These are phyloP conservation scores for Lottia scabra DNA, from an alignment of 2,888 invertebrate genomes.

Conservation along the genomic window DNA sequence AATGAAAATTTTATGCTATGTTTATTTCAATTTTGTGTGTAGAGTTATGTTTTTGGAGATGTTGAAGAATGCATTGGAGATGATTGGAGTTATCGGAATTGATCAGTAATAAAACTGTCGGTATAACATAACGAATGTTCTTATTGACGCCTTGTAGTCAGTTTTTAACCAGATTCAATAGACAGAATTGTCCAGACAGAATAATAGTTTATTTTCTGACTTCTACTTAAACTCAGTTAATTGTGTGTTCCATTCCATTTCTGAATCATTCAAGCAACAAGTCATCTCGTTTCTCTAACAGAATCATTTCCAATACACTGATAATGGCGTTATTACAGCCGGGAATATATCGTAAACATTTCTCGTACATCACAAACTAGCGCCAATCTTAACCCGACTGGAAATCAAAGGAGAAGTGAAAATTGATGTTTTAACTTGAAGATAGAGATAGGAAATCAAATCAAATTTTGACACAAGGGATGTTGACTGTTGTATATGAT, in stretches of 20 bases:
- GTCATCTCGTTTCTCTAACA: neutral
- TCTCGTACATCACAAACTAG: neutral
- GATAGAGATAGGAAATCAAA: neutral
- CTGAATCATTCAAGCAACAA: constrained; percentile 3
- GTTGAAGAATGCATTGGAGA: too few species aligned
- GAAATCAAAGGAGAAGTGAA: constrained; percentile 3
- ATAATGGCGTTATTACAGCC: neutral
- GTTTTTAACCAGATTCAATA: neutral
- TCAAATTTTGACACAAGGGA: constrained; percentile 2
- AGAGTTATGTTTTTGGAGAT: too few species aligned
- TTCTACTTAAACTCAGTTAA: neutral
- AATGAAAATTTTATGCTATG: too few species aligned
- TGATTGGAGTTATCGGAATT: neutral
- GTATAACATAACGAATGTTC: constrained; percentile 3
- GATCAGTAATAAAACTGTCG: constrained; percentile 6
- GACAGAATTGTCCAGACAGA: constrained; percentile 1
- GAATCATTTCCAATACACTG: constrained; percentile 1
- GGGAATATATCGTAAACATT: neutral
- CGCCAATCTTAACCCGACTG: neutral
- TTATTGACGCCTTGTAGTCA: constrained; percentile 1
- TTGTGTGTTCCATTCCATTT: neutral
- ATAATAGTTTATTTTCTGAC: neutral
- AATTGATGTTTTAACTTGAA: neutral
- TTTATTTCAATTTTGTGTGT: too few species aligned
- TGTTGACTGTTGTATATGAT: neutral